phyloP scores from a whole-genome alignment of 2,888 invertebrate species.

The Ischnus inquisitorius region DNA sequence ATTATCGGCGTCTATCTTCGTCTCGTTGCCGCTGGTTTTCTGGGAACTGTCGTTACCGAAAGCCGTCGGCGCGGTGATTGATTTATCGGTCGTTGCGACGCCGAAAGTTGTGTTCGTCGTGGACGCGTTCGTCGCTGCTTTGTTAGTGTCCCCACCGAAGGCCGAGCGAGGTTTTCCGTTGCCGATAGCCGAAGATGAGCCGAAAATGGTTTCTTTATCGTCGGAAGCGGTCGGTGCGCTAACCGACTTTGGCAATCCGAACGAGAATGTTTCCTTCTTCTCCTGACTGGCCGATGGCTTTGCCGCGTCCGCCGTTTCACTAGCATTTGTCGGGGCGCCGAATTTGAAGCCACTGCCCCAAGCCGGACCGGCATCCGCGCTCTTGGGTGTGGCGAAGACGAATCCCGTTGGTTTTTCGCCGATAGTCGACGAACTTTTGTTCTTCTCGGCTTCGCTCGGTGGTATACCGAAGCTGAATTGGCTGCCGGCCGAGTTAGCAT shows the following conservation, averaged over 20 bases:
- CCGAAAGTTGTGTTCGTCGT: constrained; percentile 37
- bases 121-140: constrained; percentile 1
- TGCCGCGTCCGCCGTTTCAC: constrained; percentile 22
- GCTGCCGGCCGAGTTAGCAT: constrained; percentile 17
- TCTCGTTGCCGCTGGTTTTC: constrained; percentile 26
- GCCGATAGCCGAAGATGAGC: not conserved
- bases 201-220: constrained; percentile 39
- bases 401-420: constrained; percentile 69
- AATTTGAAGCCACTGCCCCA: constrained; percentile 66
- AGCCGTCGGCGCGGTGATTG: constrained; percentile 5
- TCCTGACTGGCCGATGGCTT: constrained; percentile 57
- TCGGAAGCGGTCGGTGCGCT: constrained; percentile 25
- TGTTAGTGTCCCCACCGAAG: constrained; percentile 68
- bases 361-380: constrained; percentile 51
- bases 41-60: constrained; percentile 19
- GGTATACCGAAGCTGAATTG: constrained; percentile 79
- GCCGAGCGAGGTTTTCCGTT: constrained; percentile 65
- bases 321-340: constrained; percentile 57
- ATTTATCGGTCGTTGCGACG: constrained; percentile 7
- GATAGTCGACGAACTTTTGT: not conserved
- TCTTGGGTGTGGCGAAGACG: constrained; percentile 77
- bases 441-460: constrained; percentile 48
- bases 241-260: constrained; percentile 53
- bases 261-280: constrained; percentile 58
- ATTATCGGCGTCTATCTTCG: not conserved